Conservation (phyloP, 1,140 invertebrate genomes). For the Brachionus angularis region DNA sequence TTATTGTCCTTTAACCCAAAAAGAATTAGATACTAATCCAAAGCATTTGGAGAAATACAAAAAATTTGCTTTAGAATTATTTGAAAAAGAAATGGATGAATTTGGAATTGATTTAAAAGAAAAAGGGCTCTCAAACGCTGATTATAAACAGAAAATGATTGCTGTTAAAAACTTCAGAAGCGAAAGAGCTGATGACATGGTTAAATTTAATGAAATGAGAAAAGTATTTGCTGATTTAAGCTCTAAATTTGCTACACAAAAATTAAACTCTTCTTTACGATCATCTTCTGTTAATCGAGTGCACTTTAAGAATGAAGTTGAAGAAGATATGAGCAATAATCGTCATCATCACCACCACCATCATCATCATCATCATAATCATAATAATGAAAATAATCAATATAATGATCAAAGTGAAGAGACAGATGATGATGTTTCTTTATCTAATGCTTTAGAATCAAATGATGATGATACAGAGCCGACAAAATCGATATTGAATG, state of each 20-base stretch:
- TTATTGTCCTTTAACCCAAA: slow-evolving; percentile 26
- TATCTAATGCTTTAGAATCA: slow-evolving; percentile 4
- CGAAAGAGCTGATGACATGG: slow-evolving; percentile 8
- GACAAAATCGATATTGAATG: slow-evolving; percentile 22
- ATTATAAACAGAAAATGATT: slow-evolving; percentile 22
- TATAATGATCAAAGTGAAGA: slow-evolving; percentile 23
- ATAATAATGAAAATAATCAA: no score
- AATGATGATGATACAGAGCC: slow-evolving; percentile 38
- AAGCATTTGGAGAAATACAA: slow-evolving; percentile 6
- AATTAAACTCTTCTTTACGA: background rate
- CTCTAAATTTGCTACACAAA: background rate
- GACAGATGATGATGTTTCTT: slow-evolving; percentile 33
- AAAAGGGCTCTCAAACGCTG: background rate
- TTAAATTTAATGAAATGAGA: slow-evolving; percentile 28
- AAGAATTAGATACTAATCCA: background rate
- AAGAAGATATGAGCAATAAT: background rate
- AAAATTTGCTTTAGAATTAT: slow-evolving; percentile 4
- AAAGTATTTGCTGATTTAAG: slow-evolving; percentile 8
- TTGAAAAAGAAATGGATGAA: slow-evolving; percentile 20
- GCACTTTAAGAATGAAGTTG: slow-evolving; percentile 12
- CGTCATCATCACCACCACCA: no score
- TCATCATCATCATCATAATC: no score
- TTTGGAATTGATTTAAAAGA: slow-evolving; percentile 15
- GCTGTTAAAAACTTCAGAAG: slow-evolving; percentile 10
- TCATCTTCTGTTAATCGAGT: background rate